phyloP scores from a whole-genome alignment of 2,888 invertebrate genomes.

The Arge pagana region DNA sequence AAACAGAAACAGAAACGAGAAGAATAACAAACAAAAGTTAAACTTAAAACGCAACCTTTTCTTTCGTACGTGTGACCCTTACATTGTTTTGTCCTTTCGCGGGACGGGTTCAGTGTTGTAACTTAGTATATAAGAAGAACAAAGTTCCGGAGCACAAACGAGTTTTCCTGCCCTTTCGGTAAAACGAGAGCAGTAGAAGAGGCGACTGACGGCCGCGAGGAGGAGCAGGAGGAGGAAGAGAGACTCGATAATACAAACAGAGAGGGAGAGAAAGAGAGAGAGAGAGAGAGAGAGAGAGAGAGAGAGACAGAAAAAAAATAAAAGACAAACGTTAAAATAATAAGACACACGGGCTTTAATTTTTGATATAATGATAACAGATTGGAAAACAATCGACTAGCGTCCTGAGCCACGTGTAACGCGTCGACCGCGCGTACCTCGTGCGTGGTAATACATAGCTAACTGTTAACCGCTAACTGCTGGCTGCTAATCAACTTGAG shows the following conservation, averaged over 20 bases:
- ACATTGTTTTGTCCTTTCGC: conserved; percentile 54
- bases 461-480: conserved; percentile 25
- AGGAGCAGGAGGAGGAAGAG: background rate
- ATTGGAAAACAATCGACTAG: conserved; percentile 19
- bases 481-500: background rate
- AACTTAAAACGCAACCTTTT: conserved; percentile 34
- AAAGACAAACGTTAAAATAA: conserved; percentile 17
- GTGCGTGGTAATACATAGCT: conserved; percentile 33
- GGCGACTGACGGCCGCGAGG: conserved; percentile 23
- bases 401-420: conserved; percentile 32
- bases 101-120: conserved; percentile 57
- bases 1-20: conserved; percentile 17
- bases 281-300: conserved; percentile 13
- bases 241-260: conserved; percentile 1
- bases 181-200: background rate
- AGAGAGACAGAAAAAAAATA: conserved; percentile 16
- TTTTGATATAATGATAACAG: conserved; percentile 35
- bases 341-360: conserved; percentile 29
- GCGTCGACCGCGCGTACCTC: conserved; percentile 34
- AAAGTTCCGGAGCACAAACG: conserved; percentile 47
- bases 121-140: conserved; percentile 52
- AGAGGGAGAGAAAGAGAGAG: conserved; percentile 26
- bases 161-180: background rate
- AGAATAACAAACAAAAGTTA: conserved; percentile 20
- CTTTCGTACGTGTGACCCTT: conserved; percentile 51